Evolutionary conservation across 1,140 invertebrate genomes (phyloP).

Genomic region (Drosophila nasuta): DNA sequence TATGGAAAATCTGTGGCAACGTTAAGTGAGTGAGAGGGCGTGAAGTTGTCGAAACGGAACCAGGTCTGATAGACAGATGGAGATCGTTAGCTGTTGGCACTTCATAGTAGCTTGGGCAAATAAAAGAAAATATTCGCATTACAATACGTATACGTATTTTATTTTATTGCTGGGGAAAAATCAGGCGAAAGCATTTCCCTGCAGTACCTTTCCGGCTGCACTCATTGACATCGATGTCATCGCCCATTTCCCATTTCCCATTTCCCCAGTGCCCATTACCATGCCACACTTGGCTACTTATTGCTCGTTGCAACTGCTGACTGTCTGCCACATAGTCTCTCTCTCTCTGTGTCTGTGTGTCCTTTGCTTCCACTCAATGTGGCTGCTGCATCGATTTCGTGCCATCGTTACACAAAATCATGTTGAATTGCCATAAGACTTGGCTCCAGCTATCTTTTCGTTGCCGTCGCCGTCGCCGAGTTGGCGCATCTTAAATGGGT

Average conservation of each 20-base stretch:
- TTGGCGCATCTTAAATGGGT: constrained; percentile 60
- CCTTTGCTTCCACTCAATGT: constrained; percentile 33
- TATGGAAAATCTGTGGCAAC: constrained; percentile 25
- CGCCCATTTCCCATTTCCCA: constrained; percentile 19
- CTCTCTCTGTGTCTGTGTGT: background rate
- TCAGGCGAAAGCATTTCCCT: constrained; percentile 29
- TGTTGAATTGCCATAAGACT: constrained; percentile 35
- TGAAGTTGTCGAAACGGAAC: constrained; percentile 1
- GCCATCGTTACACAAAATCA: constrained; percentile 44
- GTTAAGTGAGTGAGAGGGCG: background rate
- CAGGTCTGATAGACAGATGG: constrained; percentile 12
- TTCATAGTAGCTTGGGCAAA: constrained; percentile 32
- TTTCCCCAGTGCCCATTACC: constrained; percentile 28
- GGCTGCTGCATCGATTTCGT: constrained; percentile 45
- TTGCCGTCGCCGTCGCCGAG: background rate
- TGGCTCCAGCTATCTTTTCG: constrained; percentile 4
- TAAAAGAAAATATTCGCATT: constrained; percentile 41
- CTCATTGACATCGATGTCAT: constrained; percentile 49
- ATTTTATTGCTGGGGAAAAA: constrained; percentile 20
- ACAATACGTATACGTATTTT: constrained; percentile 1
- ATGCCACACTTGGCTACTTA: constrained; percentile 43
- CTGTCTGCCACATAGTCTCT: constrained; percentile 6
- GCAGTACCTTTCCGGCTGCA: constrained; percentile 18
- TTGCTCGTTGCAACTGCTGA: constrained; percentile 8
- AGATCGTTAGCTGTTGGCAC: constrained; percentile 41